phyloP scores from a whole-genome alignment of 2,888 invertebrate species.

The Cantharis rufa region DNA sequence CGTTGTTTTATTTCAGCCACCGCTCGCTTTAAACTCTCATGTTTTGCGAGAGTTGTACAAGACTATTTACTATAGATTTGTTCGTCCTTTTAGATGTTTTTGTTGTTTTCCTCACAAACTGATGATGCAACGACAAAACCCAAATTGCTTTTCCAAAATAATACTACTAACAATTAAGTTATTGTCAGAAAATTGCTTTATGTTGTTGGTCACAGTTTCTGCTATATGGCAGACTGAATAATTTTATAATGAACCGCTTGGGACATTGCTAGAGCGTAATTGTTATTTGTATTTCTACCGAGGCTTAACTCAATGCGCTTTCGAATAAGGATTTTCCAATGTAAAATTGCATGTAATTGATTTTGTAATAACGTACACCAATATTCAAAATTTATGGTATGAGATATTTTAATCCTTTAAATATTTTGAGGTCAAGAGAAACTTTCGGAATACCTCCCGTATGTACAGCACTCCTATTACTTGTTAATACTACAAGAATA shows the following conservation, averaged over 20 bases:
- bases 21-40: slow-evolving; percentile 1
- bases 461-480: neutral
- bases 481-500: neutral
- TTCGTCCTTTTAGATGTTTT: slow-evolving; percentile 15
- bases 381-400: neutral
- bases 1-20: slow-evolving; percentile 9
- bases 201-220: neutral
- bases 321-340: neutral
- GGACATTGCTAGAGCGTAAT: slow-evolving; percentile 9
- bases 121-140: neutral
- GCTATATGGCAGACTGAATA: neutral
- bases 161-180: neutral
- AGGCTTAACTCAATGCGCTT: slow-evolving; percentile 5
- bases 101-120: neutral
- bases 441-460: no score
- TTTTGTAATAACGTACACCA: neutral
- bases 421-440: no score
- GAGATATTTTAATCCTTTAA: neutral
- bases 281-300: slow-evolving; percentile 6
- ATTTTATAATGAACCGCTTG: slow-evolving; percentile 1
- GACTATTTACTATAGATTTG: slow-evolving; percentile 16
- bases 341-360: neutral
- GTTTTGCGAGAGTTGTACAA: slow-evolving; percentile 6
- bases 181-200: neutral
- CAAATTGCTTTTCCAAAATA: neutral